phyloP scores from a whole-genome alignment of 2,888 invertebrate genomes.

The Lumbricus terrestris region DNA sequence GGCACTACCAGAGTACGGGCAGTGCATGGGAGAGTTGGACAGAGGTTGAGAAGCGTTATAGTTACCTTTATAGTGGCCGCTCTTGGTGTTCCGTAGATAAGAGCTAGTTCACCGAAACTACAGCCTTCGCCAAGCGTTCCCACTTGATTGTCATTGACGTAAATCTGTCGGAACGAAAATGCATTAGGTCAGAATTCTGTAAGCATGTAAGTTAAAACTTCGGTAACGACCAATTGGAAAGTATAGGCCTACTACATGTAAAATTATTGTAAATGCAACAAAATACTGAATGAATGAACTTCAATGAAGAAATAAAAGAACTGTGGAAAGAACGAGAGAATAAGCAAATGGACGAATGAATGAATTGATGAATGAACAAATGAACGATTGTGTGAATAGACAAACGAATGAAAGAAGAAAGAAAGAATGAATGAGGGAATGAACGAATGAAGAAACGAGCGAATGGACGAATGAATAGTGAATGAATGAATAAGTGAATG shows the following conservation, averaged over 20 bases:
- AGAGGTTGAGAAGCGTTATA: neutral
- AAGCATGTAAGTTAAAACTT: neutral
- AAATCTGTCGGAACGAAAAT: conserved; percentile 46
- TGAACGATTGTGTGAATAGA: neutral
- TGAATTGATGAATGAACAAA: neutral
- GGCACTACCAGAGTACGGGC: no score
- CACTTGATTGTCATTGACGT: conserved; percentile 68
- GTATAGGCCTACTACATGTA: no score
- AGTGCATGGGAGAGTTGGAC: no score
- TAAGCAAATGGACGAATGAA: neutral
- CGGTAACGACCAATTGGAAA: neutral
- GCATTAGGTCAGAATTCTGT: neutral
- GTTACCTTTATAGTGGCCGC: conserved; percentile 88
- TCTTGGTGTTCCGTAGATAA: conserved; percentile 96
- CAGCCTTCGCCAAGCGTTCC: conserved; percentile 95
- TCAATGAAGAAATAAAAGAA: no score
- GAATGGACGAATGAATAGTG: no score
- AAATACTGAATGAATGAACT: no score
- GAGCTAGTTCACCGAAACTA: conserved; percentile 95
- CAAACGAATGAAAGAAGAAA: neutral
- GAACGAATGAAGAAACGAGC: neutral
- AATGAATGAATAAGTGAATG: no score
- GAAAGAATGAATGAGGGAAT: neutral
- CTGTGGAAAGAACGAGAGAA: neutral
- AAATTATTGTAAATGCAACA: no score